Conservation (phyloP, 1,140 invertebrate species). For the Archegozetes longisetosus region DNA sequence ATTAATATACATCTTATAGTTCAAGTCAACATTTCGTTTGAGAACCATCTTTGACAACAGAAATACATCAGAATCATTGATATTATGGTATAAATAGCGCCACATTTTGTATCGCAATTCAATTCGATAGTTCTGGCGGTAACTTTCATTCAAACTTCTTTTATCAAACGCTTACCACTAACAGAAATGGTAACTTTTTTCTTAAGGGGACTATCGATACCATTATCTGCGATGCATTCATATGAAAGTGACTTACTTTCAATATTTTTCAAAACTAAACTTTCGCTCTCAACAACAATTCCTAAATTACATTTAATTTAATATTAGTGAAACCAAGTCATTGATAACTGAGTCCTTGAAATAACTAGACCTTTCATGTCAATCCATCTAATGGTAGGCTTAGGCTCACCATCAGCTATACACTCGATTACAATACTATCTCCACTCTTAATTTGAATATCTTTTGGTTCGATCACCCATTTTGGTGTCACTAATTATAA, state of each 20-base stretch:
- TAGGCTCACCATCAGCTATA: slow-evolving; percentile 17
- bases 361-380: slow-evolving; percentile 4
- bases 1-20: no score
- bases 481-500: slow-evolving; percentile 20
- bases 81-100: no score
- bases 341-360: slow-evolving; percentile 3
- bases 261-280: no score
- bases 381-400: slow-evolving; percentile 17
- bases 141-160: no score
- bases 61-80: no score
- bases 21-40: no score
- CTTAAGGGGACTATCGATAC: slow-evolving; percentile 9
- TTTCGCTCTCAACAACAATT: no score
- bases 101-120: no score
- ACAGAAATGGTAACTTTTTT: slow-evolving; percentile 12
- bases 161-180: slow-evolving; percentile 15
- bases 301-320: no score
- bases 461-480: slow-evolving; percentile 18
- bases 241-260: slow-evolving; percentile 10
- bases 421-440: slow-evolving; percentile 12
- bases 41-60: no score
- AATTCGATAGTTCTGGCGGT: no score
- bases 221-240: slow-evolving; percentile 10
- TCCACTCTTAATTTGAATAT: slow-evolving; percentile 10
- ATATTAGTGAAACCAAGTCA: slow-evolving; percentile 7